These are phyloP conservation scores for Thaumetopoea pityocampa DNA, from an alignment of 1,140 invertebrate genomes.

Conservation along the genomic window DNA sequence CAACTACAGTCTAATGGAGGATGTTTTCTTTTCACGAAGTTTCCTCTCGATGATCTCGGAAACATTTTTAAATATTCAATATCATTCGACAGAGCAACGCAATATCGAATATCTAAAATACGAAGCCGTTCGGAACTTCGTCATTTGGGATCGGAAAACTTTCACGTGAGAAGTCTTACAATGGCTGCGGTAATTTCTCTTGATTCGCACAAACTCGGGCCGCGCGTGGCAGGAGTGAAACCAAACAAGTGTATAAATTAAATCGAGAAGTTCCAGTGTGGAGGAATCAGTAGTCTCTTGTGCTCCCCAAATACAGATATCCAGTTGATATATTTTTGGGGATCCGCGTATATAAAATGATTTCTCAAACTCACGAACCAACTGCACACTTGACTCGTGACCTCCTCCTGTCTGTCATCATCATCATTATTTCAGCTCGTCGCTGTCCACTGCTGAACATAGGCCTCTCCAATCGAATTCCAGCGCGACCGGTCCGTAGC, in stretches of 20 bases:
- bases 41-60: too few relatives aligned
- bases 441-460: too few relatives aligned
- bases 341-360: conserved; percentile 17
- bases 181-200: conserved; percentile 31
- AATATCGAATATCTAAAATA: conserved; percentile 19
- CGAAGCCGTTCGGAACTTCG: conserved; percentile 13
- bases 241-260: conserved; percentile 65
- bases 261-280: conserved; percentile 58
- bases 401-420: too few relatives aligned
- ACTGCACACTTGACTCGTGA: too few relatives aligned
- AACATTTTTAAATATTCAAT: too few relatives aligned
- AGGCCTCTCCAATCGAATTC: too few relatives aligned
- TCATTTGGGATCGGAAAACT: conserved; percentile 8
- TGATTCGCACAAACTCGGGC: conserved; percentile 36
- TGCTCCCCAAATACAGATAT: conserved; percentile 51
- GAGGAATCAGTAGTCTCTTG: conserved; percentile 55
- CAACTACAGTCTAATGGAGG: too few relatives aligned
- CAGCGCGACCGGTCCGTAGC: too few relatives aligned
- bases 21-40: too few relatives aligned
- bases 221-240: conserved; percentile 44
- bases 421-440: too few relatives aligned
- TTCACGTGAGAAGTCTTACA: conserved; percentile 14
- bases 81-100: conserved; percentile 3
- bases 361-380: too few relatives aligned
- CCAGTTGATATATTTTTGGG: conserved; percentile 27